Conservation (phyloP, 1,140 invertebrate genomes). For the Papilio polytes region DNA sequence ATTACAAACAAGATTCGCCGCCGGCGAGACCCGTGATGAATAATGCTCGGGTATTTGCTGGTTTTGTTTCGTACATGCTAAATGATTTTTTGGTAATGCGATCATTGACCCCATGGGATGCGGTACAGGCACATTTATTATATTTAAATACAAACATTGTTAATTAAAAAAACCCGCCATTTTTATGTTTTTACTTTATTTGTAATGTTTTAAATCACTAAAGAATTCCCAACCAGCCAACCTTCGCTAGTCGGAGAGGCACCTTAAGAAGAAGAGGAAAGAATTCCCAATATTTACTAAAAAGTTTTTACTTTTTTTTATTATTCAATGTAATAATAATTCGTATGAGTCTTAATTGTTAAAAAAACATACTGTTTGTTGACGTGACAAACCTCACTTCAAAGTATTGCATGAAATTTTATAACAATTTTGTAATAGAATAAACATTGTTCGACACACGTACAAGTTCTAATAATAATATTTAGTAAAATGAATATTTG, state of each 20-base stretch:
- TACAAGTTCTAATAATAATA: neutral
- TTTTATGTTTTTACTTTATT: no score
- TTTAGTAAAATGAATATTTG: no score
- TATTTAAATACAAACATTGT: neutral
- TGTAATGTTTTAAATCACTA: neutral
- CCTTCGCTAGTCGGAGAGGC: no score
- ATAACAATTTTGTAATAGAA: slow-evolving; percentile 1
- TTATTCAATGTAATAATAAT: no score
- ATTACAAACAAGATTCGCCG: slow-evolving; percentile 47
- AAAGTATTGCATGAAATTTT: slow-evolving; percentile 12
- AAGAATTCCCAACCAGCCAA: no score
- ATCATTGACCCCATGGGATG: slow-evolving; percentile 48
- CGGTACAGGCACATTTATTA: neutral
- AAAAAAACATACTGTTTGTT: no score
- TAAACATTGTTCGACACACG: neutral
- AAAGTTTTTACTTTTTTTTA: no score
- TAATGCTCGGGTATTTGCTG: slow-evolving; percentile 62
- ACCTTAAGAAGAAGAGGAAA: no score
- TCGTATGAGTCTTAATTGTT: no score
- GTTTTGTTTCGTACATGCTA: slow-evolving; percentile 55
- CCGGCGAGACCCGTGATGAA: slow-evolving; percentile 56
- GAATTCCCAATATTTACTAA: no score
- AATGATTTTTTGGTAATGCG: slow-evolving; percentile 58
- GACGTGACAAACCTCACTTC: neutral
- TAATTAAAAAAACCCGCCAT: neutral